Percentiles rank a stretch among this genome's conserved stretches.
These are phyloP conservation scores for Magallana ariakensis DNA, from an alignment of 1,140 invertebrate species.

Conservation along the genomic window DNA sequence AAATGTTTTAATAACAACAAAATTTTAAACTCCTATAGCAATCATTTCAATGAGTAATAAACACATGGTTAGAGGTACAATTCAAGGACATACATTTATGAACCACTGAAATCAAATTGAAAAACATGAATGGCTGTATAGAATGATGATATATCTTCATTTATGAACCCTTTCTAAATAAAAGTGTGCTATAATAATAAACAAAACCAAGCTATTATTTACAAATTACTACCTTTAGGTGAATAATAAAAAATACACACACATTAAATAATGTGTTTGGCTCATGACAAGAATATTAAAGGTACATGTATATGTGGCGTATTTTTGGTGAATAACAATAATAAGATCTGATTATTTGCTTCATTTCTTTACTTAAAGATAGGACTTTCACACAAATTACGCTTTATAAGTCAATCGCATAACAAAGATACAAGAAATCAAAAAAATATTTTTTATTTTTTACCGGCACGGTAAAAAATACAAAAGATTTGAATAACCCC, in stretches of 20 bases:
- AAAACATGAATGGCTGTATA: not conserved
- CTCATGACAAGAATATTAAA: conserved; percentile 14
- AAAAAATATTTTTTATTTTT: too few species aligned
- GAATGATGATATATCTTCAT: conserved; percentile 9
- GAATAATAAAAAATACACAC: conserved; percentile 25
- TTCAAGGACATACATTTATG: conserved; percentile 27
- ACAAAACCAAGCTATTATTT: conserved; percentile 30
- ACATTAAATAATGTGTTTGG: not conserved
- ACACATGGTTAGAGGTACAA: conserved; percentile 34
- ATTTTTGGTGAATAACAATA: too few species aligned
- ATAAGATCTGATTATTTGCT: too few species aligned
- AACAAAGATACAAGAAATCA: too few species aligned
- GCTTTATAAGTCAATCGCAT: too few species aligned
- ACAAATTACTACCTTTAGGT: conserved; percentile 19
- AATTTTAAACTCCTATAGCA: conserved; percentile 31
- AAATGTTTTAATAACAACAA: conserved; percentile 32
- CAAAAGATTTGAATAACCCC: too few species aligned
- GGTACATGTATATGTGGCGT: too few species aligned
- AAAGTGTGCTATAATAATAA: conserved; percentile 26
- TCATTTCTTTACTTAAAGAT: too few species aligned
- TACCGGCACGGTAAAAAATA: too few species aligned
- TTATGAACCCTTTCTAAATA: conserved; percentile 29
- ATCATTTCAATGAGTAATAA: conserved; percentile 23
- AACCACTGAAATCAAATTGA: conserved; percentile 4
- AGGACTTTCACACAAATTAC: too few species aligned